Base-by-base conservation (phyloP, 2,113 vertebrate species). In the Sitta europaea region DNA sequence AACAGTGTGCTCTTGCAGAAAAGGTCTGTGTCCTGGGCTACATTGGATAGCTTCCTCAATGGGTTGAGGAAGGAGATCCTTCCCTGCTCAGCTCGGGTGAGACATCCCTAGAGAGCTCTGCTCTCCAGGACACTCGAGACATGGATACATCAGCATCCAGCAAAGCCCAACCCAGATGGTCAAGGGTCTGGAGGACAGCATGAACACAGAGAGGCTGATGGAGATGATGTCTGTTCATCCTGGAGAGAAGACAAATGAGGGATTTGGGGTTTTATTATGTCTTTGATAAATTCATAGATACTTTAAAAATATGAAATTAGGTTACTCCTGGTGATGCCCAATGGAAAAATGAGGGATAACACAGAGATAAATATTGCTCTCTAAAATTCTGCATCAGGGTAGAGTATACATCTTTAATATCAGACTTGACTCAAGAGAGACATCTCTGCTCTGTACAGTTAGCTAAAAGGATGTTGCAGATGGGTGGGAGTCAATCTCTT, bases 111-210 rank as follows among this genome's bases (percentile, higher is more conserved):
- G 20, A 61, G 28, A 38, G 2, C 11, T 87, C 28, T 61, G 11
- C 5, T 84, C 8, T 29, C 4, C 25, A 53, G 13, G 3, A 36
- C 3, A 3, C 0, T 2, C 36, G 19, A 36, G 6, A 23, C 4
- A 1, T 14, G 8, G 10, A 5, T 57, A 14, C 7, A 2, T n/a
- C 10, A 11, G 11, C 59, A 10, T 33, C 24, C 9, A 12, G 6
- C 13, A 45, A 66, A 80, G 47, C 5, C 7, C 3, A 20, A 33
- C 17, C 7, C 36, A 23, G 20, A 16, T 6, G 11, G 6, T 31
- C 40, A 72, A 28, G 20, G 48, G 23, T 20, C 19, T 65, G 12
- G 22, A 72, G 13, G 86, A 18, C 21, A 54, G 18, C 9, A 28
- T 10, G 27, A 48, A 21, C 19, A 36, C 16, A 38, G 14, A 42